Percentiles rank a stretch among this genome's conserved stretches.
Evolutionary conservation across 2,797 vertebrate species (phyloP).

Genomic region (Mus spretus): DNA sequence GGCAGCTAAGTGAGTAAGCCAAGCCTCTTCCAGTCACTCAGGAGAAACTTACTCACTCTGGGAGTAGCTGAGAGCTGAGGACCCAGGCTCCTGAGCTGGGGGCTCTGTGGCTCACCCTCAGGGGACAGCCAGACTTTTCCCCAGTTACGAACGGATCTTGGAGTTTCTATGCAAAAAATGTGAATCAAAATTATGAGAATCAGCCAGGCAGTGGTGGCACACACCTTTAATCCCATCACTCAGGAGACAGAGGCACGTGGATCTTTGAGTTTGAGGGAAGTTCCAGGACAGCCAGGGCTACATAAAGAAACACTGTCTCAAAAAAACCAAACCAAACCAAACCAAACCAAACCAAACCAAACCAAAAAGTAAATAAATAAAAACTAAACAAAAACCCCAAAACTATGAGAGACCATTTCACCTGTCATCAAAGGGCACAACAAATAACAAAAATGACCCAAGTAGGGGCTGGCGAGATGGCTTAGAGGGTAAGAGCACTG

Average conservation of each 20-base stretch:
- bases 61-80: background rate
- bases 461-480: background rate
- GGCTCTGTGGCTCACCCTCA: too few species aligned
- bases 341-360: background rate
- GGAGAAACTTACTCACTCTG: slow-evolving; percentile 67
- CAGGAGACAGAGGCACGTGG: background rate
- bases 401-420: background rate
- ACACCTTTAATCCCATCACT: background rate
- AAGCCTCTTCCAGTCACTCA: slow-evolving; percentile 61
- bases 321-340: background rate
- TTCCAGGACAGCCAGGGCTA: background rate
- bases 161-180: slow-evolving; percentile 6
- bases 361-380: background rate
- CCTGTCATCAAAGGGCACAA: background rate
- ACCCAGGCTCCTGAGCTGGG: background rate
- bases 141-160: background rate
- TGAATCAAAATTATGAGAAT: background rate
- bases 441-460: background rate
- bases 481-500: too few species aligned
- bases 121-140: background rate
- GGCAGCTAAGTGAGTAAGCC: slow-evolving; percentile 62
- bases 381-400: background rate
- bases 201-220: background rate
- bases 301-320: too few species aligned
- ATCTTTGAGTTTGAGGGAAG: background rate